Base-by-base conservation (phyloP, 2,113 vertebrate genomes). In the Paradoxurus hermaphroditus region DNA sequence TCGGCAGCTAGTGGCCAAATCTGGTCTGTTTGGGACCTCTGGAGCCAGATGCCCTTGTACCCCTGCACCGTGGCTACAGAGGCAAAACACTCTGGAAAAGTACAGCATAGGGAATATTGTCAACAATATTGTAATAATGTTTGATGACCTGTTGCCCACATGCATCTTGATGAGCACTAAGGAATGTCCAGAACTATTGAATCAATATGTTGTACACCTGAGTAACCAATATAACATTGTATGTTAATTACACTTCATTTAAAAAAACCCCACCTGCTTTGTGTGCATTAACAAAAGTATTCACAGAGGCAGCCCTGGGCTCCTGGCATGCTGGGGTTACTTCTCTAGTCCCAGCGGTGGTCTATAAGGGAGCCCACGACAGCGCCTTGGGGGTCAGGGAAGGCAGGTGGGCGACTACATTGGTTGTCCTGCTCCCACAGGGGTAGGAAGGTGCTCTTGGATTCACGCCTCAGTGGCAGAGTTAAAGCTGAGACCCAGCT, bases 351-450 rank as follows among this genome's bases (percentile, higher is more conserved):
- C 7, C 16, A 34, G 39, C 1, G 2, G 14, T 2, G 3, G 3
- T 1, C 8, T 7, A 34, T 13, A 23, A 83, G 36, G 7, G 19
- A 36, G 36, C 18, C 8, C 31, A 4, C 14, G 21, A 2, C 34
- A n/a, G 10, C 13, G 0, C 16, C 7, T 34, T 44, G 5, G 41
- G 18, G 15, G 5, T 23, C 51, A n/a, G 2, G 29, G 9, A 18
- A 1, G 3, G 8, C 0, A 0, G 4, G 36, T 11, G 34, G 5
- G 36, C 14, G 25, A 12, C 21, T 44, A 1, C 5, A 19, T 6
- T 12, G 2, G 1, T 46, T 11, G 34, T 3, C 7, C 46, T 34
- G 7, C 36, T 13, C 36, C 7, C 15, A 1, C 16, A 44, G 53
- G 29, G 72, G 62, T 14, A 36, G 5, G 18, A 29, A 0, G 10